These are phyloP conservation scores for Puntigrus tetrazona DNA, from an alignment of 2,113 vertebrate species.

Conservation along the genomic window DNA sequence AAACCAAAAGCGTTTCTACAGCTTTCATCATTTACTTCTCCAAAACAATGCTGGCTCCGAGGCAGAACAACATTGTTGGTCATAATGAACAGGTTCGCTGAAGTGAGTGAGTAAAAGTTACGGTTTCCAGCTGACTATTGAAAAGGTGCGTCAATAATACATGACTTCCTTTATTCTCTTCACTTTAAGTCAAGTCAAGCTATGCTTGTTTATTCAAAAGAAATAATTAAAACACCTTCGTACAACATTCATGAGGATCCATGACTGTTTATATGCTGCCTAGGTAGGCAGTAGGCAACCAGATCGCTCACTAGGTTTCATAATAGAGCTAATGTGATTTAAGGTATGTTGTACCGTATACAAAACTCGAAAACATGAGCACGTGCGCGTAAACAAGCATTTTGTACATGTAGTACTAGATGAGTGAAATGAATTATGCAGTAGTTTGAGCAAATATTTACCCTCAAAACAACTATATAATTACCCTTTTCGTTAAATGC, in stretches of 20 bases:
- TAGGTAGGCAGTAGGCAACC: background rate
- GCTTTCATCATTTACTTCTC: background rate
- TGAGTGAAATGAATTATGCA: background rate
- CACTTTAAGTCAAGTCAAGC: background rate
- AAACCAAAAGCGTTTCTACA: background rate
- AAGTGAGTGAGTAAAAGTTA: background rate
- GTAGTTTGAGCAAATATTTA: slow-evolving; percentile 7
- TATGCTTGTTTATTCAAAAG: background rate
- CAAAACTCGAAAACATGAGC: background rate
- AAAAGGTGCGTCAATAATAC: background rate
- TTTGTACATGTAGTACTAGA: slow-evolving; percentile 2
- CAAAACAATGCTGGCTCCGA: background rate
- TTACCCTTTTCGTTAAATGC: background rate
- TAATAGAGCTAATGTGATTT: background rate
- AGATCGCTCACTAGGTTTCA: background rate
- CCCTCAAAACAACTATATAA: background rate
- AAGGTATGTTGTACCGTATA: background rate
- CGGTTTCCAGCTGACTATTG: background rate
- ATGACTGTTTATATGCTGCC: background rate
- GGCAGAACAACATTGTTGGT: background rate
- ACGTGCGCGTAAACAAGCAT: background rate
- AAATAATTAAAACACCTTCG: background rate
- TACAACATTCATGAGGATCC: background rate
- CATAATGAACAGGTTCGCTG: background rate
- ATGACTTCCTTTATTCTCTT: slow-evolving; percentile 11